These are phyloP conservation scores for Boulengeromyrus knoepffleri DNA, from an alignment of 2,113 vertebrate species.

Conservation along the genomic window DNA sequence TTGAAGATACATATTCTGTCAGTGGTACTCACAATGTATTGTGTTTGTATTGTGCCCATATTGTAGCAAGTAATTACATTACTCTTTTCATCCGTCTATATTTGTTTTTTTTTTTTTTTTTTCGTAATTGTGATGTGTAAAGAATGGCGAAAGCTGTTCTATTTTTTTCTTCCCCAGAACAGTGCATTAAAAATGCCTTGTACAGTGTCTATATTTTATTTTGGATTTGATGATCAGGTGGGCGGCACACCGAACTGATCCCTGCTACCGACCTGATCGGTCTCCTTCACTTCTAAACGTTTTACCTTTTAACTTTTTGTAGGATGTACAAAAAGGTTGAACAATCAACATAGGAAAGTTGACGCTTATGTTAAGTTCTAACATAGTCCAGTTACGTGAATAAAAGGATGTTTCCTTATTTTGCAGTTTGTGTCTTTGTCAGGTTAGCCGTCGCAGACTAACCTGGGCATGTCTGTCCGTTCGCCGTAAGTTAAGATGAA, in stretches of 20 bases:
- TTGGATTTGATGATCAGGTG: background rate
- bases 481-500: background rate
- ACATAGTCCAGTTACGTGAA: slow-evolving; percentile 65
- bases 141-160: slow-evolving; percentile 45
- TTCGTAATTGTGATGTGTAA: slow-evolving; percentile 24
- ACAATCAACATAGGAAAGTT: slow-evolving; percentile 57
- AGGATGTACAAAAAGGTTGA: slow-evolving; percentile 58
- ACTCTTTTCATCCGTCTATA: slow-evolving; percentile 45
- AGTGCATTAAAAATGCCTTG: slow-evolving; percentile 55
- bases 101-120: slow-evolving; percentile 23
- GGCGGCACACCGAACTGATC: background rate
- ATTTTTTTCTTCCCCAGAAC: slow-evolving; percentile 43
- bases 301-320: slow-evolving; percentile 51
- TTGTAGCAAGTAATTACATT: slow-evolving; percentile 43
- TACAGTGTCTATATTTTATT: slow-evolving; percentile 25
- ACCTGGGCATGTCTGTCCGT: background rate
- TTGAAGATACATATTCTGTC: slow-evolving; percentile 39
- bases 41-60: slow-evolving; percentile 22
- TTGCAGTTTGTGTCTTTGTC: background rate
- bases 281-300: slow-evolving; percentile 38
- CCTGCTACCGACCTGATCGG: background rate
- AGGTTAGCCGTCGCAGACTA: background rate
- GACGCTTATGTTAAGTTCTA: slow-evolving; percentile 60
- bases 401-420: slow-evolving; percentile 42
- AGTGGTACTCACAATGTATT: slow-evolving; percentile 45